Evolutionary conservation across 2,113 vertebrate species (phyloP).

Genomic region (Gymnarchus niloticus): DNA sequence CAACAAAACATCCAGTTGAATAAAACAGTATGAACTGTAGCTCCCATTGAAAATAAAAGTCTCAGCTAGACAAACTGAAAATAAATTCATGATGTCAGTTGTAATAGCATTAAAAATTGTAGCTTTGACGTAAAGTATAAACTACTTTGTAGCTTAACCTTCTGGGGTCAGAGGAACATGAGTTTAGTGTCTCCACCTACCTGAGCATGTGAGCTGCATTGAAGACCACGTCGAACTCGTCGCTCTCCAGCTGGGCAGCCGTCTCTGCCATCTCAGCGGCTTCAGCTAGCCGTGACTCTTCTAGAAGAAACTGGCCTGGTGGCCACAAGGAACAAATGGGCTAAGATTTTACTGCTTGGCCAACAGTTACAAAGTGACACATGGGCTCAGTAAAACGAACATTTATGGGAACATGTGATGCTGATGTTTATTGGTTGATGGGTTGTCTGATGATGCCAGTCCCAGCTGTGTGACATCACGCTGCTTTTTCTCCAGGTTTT

Average conservation of each 20-base stretch:
- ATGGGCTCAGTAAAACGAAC: not conserved
- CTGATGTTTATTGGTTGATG: not conserved
- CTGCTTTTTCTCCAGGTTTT: not conserved
- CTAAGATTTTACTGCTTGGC: not conserved
- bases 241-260: slow-evolving; percentile 82
- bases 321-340: not conserved
- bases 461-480: not conserved
- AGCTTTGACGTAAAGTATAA: not conserved
- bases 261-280: slow-evolving; percentile 98
- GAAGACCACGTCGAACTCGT: slow-evolving; percentile 95
- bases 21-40: too few relatives aligned
- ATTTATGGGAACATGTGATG: not conserved
- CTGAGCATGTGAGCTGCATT: slow-evolving; percentile 98
- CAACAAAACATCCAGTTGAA: too few relatives aligned
- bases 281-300: slow-evolving; percentile 87
- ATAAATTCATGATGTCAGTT: not conserved
- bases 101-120: not conserved
- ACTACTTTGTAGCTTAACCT: not conserved
- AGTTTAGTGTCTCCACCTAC: slow-evolving; percentile 54
- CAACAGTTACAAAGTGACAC: not conserved
- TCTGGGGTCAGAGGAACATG: not conserved
- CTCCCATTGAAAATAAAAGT: too few relatives aligned
- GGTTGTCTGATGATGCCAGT: too few relatives aligned
- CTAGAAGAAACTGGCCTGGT: slow-evolving; percentile 93
- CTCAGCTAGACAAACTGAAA: not conserved